phyloP scores from a whole-genome alignment of 2,888 invertebrate species.

The Allophyes oxyacanthae region DNA sequence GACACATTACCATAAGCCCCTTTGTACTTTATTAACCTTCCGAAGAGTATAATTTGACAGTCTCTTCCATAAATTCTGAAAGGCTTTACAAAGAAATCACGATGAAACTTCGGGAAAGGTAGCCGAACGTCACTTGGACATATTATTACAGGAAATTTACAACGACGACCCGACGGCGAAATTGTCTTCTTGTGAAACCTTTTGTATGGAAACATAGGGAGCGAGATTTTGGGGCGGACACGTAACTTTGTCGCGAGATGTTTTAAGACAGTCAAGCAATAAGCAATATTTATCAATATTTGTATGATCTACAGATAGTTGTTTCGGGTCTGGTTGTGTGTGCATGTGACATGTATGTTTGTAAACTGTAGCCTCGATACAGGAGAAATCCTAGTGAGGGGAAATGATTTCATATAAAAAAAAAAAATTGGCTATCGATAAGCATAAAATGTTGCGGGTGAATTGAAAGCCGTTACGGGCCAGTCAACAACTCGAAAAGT shows the following conservation, averaged over 20 bases:
- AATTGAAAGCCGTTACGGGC: too few relatives aligned
- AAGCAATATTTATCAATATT: too few relatives aligned
- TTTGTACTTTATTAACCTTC: conserved; percentile 72
- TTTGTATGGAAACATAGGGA: conserved; percentile 46
- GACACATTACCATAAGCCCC: conserved; percentile 67
- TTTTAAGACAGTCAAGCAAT: too few relatives aligned
- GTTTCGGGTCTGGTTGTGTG: too few relatives aligned
- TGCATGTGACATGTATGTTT: too few relatives aligned
- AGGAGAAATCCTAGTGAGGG: too few relatives aligned
- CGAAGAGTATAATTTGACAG: conserved; percentile 79
- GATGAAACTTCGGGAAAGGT: conserved; percentile 56
- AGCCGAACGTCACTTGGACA: conserved; percentile 62
- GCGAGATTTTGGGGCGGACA: conserved; percentile 12
- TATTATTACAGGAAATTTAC: conserved; percentile 70
- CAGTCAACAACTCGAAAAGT: too few relatives aligned
- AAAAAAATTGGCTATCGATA: too few relatives aligned
- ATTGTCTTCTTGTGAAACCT: conserved; percentile 59
- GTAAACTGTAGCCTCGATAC: too few relatives aligned
- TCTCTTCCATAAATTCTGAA: conserved; percentile 76
- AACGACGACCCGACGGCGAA: conserved; percentile 51
- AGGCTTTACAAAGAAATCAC: conserved; percentile 62
- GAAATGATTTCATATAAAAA: too few relatives aligned
- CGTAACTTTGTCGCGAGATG: conserved; percentile 6
- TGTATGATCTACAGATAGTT: too few relatives aligned
- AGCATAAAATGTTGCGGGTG: too few relatives aligned